phyloP scores from a whole-genome alignment of 2,797 vertebrate genomes.

The Limnodromus scolopaceus region DNA sequence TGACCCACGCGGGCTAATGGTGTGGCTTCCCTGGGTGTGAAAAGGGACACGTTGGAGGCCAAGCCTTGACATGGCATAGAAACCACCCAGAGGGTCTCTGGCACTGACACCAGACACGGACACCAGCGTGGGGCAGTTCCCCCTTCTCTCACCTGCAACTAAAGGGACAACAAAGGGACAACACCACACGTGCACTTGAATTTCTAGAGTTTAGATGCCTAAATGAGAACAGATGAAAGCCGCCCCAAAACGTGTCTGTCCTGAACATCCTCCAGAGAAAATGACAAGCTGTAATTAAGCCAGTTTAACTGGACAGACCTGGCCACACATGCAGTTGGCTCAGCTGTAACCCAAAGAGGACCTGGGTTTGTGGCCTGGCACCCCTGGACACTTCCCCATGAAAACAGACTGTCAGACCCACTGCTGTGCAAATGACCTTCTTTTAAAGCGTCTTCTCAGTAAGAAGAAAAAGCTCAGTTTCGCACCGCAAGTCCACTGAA shows the following conservation, averaged over 20 bases:
- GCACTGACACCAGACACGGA: not conserved
- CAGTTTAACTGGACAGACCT: not conserved
- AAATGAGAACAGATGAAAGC: not conserved
- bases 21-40: not conserved
- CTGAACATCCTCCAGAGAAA: not conserved
- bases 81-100: not conserved
- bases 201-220: not conserved
- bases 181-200: rapidly evolving
- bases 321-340: not conserved
- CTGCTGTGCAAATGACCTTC: not conserved
- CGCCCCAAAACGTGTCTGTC: not conserved
- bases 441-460: not conserved
- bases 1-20: not conserved
- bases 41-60: not conserved
- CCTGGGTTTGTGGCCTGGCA: not conserved
- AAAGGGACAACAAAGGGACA: not conserved
- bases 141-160: not conserved
- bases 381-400: not conserved
- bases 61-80: not conserved
- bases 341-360: not conserved
- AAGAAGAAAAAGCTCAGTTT: not conserved
- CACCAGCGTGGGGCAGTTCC: rapidly evolving
- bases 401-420: not conserved
- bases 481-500: not conserved
- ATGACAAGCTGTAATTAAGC: not conserved